Conservation (phyloP, 2,113 vertebrate species). For the Corvus cornix region DNA sequence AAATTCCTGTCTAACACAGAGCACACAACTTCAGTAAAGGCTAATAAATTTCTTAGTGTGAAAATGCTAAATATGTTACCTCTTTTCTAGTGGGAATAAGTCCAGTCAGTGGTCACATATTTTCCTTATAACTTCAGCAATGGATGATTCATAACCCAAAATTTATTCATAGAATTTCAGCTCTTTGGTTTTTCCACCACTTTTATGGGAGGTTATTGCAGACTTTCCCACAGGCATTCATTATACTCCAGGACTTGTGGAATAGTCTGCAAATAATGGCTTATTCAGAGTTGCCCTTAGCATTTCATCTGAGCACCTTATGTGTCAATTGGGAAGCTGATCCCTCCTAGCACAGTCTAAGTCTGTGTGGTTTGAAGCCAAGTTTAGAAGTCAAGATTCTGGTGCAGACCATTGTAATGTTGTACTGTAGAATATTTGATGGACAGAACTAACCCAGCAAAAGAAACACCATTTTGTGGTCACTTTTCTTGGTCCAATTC, state of each 20-base stretch:
- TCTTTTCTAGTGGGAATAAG: constrained; percentile 14
- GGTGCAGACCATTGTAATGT: neutral
- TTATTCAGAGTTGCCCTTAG: neutral
- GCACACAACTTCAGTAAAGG: neutral
- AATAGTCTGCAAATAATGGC: neutral
- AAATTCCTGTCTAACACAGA: neutral
- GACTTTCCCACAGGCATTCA: neutral
- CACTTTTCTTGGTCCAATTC: neutral
- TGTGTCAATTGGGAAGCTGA: neutral
- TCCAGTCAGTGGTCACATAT: neutral
- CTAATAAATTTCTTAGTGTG: neutral
- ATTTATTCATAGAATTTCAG: constrained; percentile 44
- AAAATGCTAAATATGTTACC: neutral
- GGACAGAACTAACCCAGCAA: neutral
- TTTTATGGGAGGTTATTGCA: constrained; percentile 2
- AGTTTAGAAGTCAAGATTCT: neutral
- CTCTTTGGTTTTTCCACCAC: constrained; percentile 18
- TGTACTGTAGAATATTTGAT: neutral
- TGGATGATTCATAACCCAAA: constrained; percentile 16
- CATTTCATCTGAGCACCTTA: neutral
- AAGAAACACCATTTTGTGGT: neutral
- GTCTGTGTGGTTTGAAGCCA: neutral
- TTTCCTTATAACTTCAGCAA: constrained; percentile 46
- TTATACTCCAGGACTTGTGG: neutral
- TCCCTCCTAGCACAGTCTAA: neutral